Evolutionary conservation across 2,113 vertebrate species (phyloP).

Genomic region (Hippocampus comes): DNA sequence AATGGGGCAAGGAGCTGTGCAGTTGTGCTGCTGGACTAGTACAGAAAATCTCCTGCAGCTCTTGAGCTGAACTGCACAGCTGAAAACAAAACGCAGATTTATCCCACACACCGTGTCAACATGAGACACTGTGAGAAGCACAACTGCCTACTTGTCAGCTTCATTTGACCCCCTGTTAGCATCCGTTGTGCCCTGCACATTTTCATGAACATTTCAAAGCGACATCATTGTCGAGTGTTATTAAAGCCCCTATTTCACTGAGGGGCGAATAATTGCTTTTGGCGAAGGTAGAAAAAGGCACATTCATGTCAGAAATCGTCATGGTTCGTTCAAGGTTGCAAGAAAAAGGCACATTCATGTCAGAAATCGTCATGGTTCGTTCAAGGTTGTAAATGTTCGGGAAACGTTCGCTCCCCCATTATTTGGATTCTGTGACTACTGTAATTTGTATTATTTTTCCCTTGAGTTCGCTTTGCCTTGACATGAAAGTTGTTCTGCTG

Average conservation of each 20-base stretch:
- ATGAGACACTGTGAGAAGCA: slow-evolving; percentile 11
- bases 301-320: too few species aligned
- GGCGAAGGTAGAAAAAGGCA: too few species aligned
- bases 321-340: too few species aligned
- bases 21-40: slow-evolving; percentile 41
- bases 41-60: slow-evolving; percentile 44
- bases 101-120: slow-evolving; percentile 20
- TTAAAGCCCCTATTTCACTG: not conserved
- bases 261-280: too few species aligned
- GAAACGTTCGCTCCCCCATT: too few species aligned
- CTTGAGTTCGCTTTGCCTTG: too few species aligned
- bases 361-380: too few species aligned
- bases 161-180: slow-evolving; percentile 17
- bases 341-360: too few species aligned
- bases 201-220: slow-evolving; percentile 39
- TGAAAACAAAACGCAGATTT: slow-evolving; percentile 38
- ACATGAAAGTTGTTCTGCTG: too few species aligned
- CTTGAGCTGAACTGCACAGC: slow-evolving; percentile 31
- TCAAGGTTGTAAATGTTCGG: too few species aligned
- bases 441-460: too few species aligned
- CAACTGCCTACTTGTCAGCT: slow-evolving; percentile 39
- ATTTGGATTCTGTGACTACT: too few species aligned
- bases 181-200: slow-evolving; percentile 25
- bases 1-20: slow-evolving; percentile 50
- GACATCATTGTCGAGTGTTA: slow-evolving; percentile 22